Conservation (phyloP, 2,113 vertebrate species). For the Forbesichthys papilliferus region DNA sequence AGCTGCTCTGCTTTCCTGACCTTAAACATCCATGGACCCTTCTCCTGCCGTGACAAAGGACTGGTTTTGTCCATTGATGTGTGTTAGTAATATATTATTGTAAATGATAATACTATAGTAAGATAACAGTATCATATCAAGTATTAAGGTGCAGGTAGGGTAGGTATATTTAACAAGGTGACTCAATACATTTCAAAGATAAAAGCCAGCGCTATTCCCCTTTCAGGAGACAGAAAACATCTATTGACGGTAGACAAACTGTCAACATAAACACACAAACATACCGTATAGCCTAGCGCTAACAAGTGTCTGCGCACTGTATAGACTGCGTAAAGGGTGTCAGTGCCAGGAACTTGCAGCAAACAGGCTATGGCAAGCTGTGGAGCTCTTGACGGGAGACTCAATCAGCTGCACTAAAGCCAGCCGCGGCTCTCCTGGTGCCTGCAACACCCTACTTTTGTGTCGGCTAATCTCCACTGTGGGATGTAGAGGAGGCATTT, state of each 20-base stretch:
- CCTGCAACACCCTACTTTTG: slow-evolving; percentile 65
- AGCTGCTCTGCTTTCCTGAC: too few relatives aligned
- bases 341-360: slow-evolving; percentile 65
- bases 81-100: too few relatives aligned
- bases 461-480: slow-evolving; percentile 71
- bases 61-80: too few relatives aligned
- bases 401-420: slow-evolving; percentile 77
- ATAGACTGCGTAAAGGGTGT: slow-evolving; percentile 53
- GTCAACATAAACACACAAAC: slow-evolving; percentile 9
- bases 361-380: slow-evolving; percentile 11
- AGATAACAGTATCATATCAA: too few relatives aligned
- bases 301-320: neutral
- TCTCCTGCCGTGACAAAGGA: too few relatives aligned
- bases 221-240: slow-evolving; percentile 41
- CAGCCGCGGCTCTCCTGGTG: slow-evolving; percentile 53
- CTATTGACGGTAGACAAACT: slow-evolving; percentile 41
- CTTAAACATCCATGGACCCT: too few relatives aligned
- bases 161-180: too few relatives aligned
- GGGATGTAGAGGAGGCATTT: slow-evolving; percentile 98
- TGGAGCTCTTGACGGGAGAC: slow-evolving; percentile 71
- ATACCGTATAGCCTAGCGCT: neutral
- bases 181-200: neutral
- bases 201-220: slow-evolving; percentile 11
- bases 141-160: too few relatives aligned
- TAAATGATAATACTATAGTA: too few relatives aligned